Base-by-base conservation (phyloP, 2,113 vertebrate genomes). In the Leiothrix lutea region DNA sequence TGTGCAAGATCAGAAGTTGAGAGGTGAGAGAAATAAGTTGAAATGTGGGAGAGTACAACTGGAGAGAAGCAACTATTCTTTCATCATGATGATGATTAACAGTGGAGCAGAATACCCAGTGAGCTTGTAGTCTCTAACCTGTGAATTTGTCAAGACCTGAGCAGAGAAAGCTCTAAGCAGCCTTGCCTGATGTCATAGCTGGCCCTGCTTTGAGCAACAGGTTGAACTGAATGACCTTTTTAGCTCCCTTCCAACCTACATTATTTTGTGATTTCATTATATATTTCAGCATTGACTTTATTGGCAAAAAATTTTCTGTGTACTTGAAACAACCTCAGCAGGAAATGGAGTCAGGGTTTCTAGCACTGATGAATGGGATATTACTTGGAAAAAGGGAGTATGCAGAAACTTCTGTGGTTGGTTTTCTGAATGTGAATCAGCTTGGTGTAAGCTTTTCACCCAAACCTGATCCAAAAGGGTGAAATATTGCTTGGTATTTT, bases 401-500 rank as follows among this genome's bases (percentile, higher is more conserved):
- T 1, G 1, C 24, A 33, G 51, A 74, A 60, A 29, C 22, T 86
- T 64, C 60, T 44, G 47, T 0, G 2, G 48, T 7, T 91, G 44
- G 7, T 67, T 79, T 66, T 79, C 65, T 79, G 35, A 80, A 73
- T 26, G 11, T 58, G 65, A 88, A 67, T 85, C 81, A 82, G 40
- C 40, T 56, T 57, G 17, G 48, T 66, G 10, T 48, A 66, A 84
- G 48, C 36, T 88, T 80, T 89, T 88, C 18, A 28, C 18, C 57
- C 33, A 11, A 73, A 67, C 40, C 12, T 56, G 10, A 48, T 95
- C 31, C 65, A 86, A 67, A 88, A 20, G 28, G 22, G 11, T 74
- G 64, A 81, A 91, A 91, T 91, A 81, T 31, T 74, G 5, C 50
- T 78, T 70, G 56, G 17, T 26, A 19, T 80, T 92, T 91, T 90